A percentile compares a stretch with the other conserved stretches of the same genome.
Conservation (phyloP, 2,797 vertebrate genomes). For the Pipistrellus nathusii region DNA sequence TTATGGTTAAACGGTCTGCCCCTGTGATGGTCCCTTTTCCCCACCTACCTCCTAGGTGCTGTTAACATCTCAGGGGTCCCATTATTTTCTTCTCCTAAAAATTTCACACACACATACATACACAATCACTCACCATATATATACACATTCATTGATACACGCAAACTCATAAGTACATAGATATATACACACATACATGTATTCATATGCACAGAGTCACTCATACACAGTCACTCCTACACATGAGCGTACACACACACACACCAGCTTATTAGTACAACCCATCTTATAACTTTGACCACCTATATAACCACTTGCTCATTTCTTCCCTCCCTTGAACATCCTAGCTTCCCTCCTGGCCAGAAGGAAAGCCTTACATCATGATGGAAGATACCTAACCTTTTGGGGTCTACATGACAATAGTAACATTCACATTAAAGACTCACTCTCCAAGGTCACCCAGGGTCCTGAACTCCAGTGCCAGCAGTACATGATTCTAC, state of each 20-base stretch:
- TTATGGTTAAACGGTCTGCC: slow-evolving; percentile 17
- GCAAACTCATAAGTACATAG: neutral
- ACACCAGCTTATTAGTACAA: neutral
- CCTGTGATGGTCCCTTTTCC: neutral
- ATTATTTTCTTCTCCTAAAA: slow-evolving; percentile 1
- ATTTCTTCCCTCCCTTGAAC: neutral
- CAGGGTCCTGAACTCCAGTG: neutral
- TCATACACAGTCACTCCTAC: neutral
- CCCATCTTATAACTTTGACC: neutral
- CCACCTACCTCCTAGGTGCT: neutral
- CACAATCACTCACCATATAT: neutral
- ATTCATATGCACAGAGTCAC: neutral
- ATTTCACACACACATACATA: neutral
- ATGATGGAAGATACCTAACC: neutral
- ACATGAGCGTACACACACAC: neutral
- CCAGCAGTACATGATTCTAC: neutral
- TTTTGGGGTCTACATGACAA: neutral
- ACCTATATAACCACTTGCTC: neutral
- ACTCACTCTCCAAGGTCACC: neutral
- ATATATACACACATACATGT: neutral
- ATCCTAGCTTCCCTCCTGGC: neutral
- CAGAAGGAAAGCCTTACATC: neutral
- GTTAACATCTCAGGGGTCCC: slow-evolving; percentile 12
- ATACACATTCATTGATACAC: neutral
- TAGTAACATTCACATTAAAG: neutral